These are phyloP conservation scores for Sterrhoptilus dennistouni DNA, from an alignment of 2,113 vertebrate genomes.

Conservation along the genomic window DNA sequence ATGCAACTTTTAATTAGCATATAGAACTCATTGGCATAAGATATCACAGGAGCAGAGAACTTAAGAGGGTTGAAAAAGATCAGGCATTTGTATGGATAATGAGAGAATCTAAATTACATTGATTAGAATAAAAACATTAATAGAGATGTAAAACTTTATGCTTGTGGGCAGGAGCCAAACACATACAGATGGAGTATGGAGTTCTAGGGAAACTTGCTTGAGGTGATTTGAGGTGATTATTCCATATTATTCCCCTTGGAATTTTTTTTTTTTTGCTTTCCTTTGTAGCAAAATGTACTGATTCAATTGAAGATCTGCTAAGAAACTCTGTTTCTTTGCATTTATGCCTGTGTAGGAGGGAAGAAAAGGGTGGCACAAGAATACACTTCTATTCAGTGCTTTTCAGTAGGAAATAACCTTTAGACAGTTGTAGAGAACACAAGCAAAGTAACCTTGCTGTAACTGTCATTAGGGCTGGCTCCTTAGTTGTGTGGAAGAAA, in stretches of 20 bases:
- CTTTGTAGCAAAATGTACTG: not conserved
- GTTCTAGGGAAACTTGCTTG: not conserved
- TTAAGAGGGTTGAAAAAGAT: constrained; percentile 13
- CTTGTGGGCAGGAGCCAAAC: not conserved
- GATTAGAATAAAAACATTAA: not conserved
- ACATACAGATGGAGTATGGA: not conserved
- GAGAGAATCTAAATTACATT: not conserved
- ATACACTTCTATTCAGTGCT: not conserved
- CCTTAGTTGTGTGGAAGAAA: not conserved
- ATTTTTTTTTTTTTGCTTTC: not conserved
- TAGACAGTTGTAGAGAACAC: not conserved
- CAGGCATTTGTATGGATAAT: not conserved
- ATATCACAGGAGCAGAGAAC: not conserved
- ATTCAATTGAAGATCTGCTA: not conserved
- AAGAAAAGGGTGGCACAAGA: not conserved
- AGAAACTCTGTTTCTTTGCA: not conserved
- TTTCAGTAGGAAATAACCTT: not conserved
- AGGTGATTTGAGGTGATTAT: not conserved
- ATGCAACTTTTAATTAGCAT: not conserved
- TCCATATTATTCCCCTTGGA: not conserved
- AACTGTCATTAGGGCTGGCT: not conserved
- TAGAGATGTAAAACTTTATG: not conserved
- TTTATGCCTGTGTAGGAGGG: not conserved
- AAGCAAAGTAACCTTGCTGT: not conserved
- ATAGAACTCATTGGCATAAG: not conserved